Evolutionary conservation across 2,888 invertebrate species (phyloP).

Genomic region (Yponomeuta evonymella): DNA sequence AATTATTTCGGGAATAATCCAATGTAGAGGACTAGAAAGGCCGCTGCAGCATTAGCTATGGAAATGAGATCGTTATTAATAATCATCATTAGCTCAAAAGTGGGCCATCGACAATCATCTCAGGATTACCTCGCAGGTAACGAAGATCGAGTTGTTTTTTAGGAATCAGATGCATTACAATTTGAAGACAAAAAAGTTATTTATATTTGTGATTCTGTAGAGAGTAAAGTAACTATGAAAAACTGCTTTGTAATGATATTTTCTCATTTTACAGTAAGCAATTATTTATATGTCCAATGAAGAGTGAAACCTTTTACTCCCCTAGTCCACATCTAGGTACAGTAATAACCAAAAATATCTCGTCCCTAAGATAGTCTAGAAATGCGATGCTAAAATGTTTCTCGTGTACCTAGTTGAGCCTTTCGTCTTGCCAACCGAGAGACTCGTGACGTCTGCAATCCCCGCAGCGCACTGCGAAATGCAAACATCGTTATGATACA

Average conservation of each 20-base stretch:
- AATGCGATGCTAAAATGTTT: background rate
- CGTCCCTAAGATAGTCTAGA: background rate
- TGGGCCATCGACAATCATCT: slow-evolving; percentile 24
- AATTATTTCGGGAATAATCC: background rate
- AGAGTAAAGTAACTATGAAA: too few relatives aligned
- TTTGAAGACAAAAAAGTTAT: too few relatives aligned
- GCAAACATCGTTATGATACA: slow-evolving; percentile 64
- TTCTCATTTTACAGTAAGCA: too few relatives aligned
- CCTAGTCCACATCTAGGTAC: too few relatives aligned
- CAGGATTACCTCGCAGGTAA: slow-evolving; percentile 27
- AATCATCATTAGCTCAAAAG: slow-evolving; percentile 45
- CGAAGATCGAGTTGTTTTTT: slow-evolving; percentile 5
- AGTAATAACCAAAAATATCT: background rate
- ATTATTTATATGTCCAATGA: too few relatives aligned
- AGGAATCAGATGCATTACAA: background rate
- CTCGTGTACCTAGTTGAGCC: background rate
- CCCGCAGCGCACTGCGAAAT: background rate
- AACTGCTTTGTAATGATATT: too few relatives aligned
- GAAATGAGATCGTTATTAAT: slow-evolving; percentile 47
- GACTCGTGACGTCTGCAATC: background rate
- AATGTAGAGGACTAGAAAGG: slow-evolving; percentile 7
- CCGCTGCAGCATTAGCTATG: slow-evolving; percentile 42
- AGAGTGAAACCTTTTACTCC: too few relatives aligned
- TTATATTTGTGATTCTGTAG: too few relatives aligned
- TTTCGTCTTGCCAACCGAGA: background rate